phyloP scores from a whole-genome alignment of 2,888 invertebrate species.

The Acrobasis consociella region DNA sequence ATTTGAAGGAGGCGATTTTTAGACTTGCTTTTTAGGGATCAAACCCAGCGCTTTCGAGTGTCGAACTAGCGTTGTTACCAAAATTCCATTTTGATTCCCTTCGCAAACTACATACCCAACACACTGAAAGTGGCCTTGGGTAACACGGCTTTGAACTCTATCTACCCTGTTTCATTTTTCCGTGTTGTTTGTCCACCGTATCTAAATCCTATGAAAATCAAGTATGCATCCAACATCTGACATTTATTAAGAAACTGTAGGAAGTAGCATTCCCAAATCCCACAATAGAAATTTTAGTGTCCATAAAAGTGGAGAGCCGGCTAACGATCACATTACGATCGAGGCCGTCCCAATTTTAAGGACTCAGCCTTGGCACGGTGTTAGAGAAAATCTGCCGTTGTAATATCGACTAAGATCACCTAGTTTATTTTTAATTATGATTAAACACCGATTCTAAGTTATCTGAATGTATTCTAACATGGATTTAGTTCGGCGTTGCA shows the following conservation, averaged over 20 bases:
- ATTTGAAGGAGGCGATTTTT: too few species aligned
- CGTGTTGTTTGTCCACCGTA: too few species aligned
- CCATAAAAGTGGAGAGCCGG: slow-evolving; percentile 46
- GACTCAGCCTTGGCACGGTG: slow-evolving; percentile 38
- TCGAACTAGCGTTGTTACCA: too few species aligned
- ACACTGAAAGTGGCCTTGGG: too few species aligned
- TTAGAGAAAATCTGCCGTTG: slow-evolving; percentile 15
- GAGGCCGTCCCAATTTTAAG: slow-evolving; percentile 53
- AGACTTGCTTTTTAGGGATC: too few species aligned
- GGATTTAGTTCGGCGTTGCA: too few species aligned
- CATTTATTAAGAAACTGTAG: not conserved
- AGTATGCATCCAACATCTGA: not conserved
- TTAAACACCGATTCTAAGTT: not conserved
- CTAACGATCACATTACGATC: slow-evolving; percentile 46
- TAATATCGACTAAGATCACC: not conserved
- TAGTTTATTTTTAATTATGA: not conserved
- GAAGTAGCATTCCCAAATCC: slow-evolving; percentile 20
- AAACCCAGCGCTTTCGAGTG: too few species aligned
- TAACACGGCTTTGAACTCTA: too few species aligned
- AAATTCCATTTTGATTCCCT: too few species aligned
- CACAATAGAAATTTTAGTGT: slow-evolving; percentile 51
- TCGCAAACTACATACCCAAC: too few species aligned
- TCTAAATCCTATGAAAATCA: not conserved
- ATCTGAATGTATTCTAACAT: too few species aligned
- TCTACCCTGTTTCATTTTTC: too few species aligned